Conservation (phyloP, 2,888 invertebrate genomes). For the Cybosia mesomella region DNA sequence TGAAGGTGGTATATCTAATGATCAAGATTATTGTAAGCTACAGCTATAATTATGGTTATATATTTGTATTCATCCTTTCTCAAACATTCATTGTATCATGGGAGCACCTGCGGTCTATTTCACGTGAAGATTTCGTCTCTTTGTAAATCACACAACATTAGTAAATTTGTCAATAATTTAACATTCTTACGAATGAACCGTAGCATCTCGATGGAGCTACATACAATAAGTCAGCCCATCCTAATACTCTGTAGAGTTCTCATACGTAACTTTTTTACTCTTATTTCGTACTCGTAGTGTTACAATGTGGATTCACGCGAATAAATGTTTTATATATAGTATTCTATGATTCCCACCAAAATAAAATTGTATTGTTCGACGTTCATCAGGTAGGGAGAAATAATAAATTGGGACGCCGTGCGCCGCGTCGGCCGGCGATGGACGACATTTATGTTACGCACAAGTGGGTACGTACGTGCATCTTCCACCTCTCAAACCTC, state of each 20-base stretch:
- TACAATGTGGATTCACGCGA: constrained; percentile 61
- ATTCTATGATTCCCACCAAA: constrained; percentile 56
- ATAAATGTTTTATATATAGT: constrained; percentile 41
- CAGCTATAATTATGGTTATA: not conserved
- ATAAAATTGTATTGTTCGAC: constrained; percentile 43
- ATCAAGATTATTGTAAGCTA: constrained; percentile 9
- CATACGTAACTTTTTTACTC: constrained; percentile 75
- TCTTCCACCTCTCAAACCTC: constrained; percentile 68
- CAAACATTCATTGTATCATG: not conserved
- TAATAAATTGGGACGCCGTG: constrained; percentile 16
- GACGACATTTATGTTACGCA: constrained; percentile 62
- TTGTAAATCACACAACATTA: constrained; percentile 10
- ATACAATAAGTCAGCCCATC: constrained; percentile 47
- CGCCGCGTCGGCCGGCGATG: constrained; percentile 36
- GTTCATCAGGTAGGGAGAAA: constrained; percentile 27
- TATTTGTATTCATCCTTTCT: not conserved
- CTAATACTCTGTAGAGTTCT: constrained; percentile 67
- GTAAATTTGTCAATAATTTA: constrained; percentile 32
- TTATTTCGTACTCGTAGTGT: constrained; percentile 70
- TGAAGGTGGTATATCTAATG: not conserved
- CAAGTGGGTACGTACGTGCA: constrained; percentile 72
- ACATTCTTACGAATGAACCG: constrained; percentile 33
- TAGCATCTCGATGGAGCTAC: constrained; percentile 55
- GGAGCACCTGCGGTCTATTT: not conserved
- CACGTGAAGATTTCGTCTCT: not conserved